These are phyloP conservation scores for Ochotona princeps DNA, from an alignment of 2,113 vertebrate genomes.

Conservation along the genomic window DNA sequence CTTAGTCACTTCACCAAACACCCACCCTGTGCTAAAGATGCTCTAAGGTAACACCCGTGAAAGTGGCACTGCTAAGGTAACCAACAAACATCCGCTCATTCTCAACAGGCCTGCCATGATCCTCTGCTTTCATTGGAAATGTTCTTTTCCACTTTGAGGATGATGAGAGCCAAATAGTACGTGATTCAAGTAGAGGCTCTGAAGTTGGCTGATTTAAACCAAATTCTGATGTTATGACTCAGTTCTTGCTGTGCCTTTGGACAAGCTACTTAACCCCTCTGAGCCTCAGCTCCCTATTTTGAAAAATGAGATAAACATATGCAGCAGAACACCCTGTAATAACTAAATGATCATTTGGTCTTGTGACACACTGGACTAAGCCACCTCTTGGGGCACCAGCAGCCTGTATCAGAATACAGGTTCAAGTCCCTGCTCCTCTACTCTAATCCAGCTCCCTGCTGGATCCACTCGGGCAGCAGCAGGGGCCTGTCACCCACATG, in stretches of 20 bases:
- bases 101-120: not conserved
- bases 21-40: not conserved
- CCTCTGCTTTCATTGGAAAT: not conserved
- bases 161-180: not conserved
- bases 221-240: not conserved
- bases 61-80: not conserved
- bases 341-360: not conserved
- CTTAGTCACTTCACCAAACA: no score
- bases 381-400: no score
- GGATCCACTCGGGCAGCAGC: no score
- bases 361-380: no score
- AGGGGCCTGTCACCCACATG: no score
- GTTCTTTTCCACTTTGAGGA: not conserved
- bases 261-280: slow-evolving; percentile 16
- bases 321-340: no score
- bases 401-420: no score
- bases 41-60: not conserved
- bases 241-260: not conserved
- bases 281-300: not conserved
- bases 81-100: not conserved
- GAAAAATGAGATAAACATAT: not conserved
- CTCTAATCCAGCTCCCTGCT: no score
- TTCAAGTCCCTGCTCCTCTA: no score
- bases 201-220: not conserved
- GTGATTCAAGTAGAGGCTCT: not conserved